Conservation (phyloP, 64 coral and sea anemone species). For the Anthopleura sola region DNA sequence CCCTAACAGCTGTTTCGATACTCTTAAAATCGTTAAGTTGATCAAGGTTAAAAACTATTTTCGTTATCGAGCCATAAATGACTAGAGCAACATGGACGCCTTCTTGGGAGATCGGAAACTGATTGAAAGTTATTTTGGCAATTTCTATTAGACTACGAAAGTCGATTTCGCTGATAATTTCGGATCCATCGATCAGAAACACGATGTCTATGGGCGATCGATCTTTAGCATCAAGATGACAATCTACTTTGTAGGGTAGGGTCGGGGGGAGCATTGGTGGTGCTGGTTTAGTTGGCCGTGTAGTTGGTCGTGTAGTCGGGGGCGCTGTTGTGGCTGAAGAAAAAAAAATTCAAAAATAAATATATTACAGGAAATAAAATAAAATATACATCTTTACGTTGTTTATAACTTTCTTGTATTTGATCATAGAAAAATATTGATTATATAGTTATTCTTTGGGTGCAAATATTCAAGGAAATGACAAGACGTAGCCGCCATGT, state of each 20-base stretch:
- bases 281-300: neutral
- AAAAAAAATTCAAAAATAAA: neutral
- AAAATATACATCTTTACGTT: too few relatives aligned
- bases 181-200: slow-evolving; percentile 39
- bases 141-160: slow-evolving; percentile 39
- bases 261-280: slow-evolving; percentile 11
- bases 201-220: slow-evolving; percentile 30
- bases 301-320: neutral
- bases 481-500: neutral
- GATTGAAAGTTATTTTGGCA: slow-evolving; percentile 16
- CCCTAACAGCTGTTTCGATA: slow-evolving; percentile 7
- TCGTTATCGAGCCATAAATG: slow-evolving; percentile 25
- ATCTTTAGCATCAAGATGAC: neutral
- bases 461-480: neutral
- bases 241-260: slow-evolving; percentile 28
- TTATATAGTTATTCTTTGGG: too few relatives aligned
- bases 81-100: slow-evolving; percentile 31
- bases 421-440: too few relatives aligned
- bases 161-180: slow-evolving; percentile 7
- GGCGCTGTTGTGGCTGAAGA: neutral
- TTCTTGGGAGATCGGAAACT: slow-evolving; percentile 21
- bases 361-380: too few relatives aligned
- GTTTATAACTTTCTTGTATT: too few relatives aligned
- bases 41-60: slow-evolving; percentile 44
- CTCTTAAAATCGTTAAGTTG: slow-evolving; percentile 1